phyloP scores from a whole-genome alignment of 1,140 invertebrate species.

The Charaxes varanes region DNA sequence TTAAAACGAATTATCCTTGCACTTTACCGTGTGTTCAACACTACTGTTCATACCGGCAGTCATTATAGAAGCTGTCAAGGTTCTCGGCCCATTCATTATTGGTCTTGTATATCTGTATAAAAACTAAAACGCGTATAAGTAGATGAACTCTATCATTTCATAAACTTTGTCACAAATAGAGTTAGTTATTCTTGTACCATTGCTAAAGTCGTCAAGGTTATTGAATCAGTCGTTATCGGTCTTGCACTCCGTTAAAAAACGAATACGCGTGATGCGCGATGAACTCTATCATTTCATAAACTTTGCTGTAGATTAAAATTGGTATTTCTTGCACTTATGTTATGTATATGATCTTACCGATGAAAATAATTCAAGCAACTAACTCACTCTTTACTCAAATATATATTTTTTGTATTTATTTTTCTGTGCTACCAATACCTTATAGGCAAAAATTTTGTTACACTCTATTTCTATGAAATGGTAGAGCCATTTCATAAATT shows the following conservation, averaged over 20 bases:
- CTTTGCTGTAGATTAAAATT: too few relatives aligned
- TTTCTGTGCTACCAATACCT: too few relatives aligned
- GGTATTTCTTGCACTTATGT: too few relatives aligned
- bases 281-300: slow-evolving; percentile 2
- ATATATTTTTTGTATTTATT: too few relatives aligned
- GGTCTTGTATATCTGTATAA: slow-evolving; percentile 27
- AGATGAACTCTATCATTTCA: slow-evolving; percentile 2
- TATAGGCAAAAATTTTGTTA: too few relatives aligned
- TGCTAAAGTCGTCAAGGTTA: slow-evolving; percentile 44
- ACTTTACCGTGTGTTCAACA: slow-evolving; percentile 48
- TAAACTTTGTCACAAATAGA: background rate
- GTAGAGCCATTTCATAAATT: too few relatives aligned
- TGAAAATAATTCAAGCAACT: too few relatives aligned
- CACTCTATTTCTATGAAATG: too few relatives aligned
- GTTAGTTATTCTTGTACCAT: slow-evolving; percentile 45
- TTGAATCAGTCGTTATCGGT: slow-evolving; percentile 44
- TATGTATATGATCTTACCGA: too few relatives aligned
- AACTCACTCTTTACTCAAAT: too few relatives aligned
- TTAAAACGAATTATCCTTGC: slow-evolving; percentile 36
- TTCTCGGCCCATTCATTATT: slow-evolving; percentile 47
- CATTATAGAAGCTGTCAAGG: slow-evolving; percentile 42
- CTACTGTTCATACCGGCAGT: slow-evolving; percentile 40
- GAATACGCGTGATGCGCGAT: slow-evolving; percentile 7
- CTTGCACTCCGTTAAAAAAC: slow-evolving; percentile 23
- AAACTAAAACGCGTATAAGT: slow-evolving; percentile 14